Evolutionary conservation across 2,113 vertebrate species (phyloP).

Genomic region (Podiceps cristatus): DNA sequence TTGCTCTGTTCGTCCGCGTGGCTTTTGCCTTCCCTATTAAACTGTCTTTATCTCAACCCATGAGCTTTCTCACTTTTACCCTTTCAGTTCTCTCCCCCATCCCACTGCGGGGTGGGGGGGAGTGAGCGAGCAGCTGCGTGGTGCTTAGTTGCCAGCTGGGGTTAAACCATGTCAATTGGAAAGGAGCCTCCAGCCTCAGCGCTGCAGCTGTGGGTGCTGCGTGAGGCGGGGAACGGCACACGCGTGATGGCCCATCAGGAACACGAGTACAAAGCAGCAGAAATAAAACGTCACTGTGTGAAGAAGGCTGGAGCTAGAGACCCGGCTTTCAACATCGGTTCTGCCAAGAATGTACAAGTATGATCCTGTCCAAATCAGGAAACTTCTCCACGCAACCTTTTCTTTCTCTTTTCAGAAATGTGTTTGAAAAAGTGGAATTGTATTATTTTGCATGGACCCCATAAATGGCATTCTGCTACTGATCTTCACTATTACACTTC

Average conservation of each 20-base stretch:
- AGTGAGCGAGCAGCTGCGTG: too few relatives aligned
- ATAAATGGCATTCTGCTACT: neutral
- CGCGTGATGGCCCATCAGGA: neutral
- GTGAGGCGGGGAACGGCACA: accelerated
- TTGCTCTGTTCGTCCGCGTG: too few relatives aligned
- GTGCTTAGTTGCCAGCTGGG: too few relatives aligned
- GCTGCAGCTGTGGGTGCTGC: neutral
- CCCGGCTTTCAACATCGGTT: neutral
- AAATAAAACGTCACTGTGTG: neutral
- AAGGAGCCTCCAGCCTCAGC: neutral
- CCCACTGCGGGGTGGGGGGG: too few relatives aligned
- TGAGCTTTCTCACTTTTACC: too few relatives aligned
- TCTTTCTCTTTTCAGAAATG: neutral
- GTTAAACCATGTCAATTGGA: too few relatives aligned
- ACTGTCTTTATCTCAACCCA: too few relatives aligned
- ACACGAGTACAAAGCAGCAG: neutral
- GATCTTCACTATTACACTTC: neutral
- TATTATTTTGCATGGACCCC: neutral
- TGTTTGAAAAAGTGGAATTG: neutral
- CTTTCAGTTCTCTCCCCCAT: too few relatives aligned
- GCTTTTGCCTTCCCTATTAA: too few relatives aligned
- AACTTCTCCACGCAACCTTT: neutral
- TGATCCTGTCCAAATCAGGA: neutral
- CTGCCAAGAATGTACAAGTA: neutral
- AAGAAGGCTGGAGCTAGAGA: neutral